phyloP scores from a whole-genome alignment of 2,113 vertebrate genomes.

The Psilopsiagon aymara region DNA sequence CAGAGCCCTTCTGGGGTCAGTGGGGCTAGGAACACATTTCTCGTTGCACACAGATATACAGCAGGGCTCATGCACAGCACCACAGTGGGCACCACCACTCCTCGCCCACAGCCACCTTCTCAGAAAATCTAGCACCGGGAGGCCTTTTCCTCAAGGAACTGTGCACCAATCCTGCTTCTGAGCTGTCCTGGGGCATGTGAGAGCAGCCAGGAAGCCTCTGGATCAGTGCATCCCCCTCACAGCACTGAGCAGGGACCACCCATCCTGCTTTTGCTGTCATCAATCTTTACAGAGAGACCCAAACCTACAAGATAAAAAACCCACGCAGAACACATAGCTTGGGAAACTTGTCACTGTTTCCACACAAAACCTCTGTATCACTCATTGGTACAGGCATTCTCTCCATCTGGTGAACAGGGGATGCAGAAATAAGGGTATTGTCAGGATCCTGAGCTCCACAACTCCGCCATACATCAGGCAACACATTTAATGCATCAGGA shows the following conservation, averaged over 20 bases:
- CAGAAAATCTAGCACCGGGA: not conserved
- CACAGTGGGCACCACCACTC: not conserved
- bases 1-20: not conserved
- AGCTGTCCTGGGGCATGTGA: not conserved
- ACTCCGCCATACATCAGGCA: rapidly evolving
- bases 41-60: not conserved
- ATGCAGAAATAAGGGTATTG: not conserved
- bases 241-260: not conserved
- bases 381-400: not conserved
- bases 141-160: not conserved
- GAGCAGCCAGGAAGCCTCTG: not conserved
- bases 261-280: not conserved
- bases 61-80: not conserved
- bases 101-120: not conserved
- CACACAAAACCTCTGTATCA: not conserved
- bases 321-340: not conserved
- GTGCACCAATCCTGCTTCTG: rapidly evolving
- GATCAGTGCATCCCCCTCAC: not conserved
- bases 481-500: not conserved
- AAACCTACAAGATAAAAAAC: not conserved
- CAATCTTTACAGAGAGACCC: not conserved
- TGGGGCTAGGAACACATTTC: not conserved
- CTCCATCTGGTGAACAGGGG: not conserved
- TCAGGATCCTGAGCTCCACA: not conserved
- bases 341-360: not conserved